Evolutionary conservation across 1,140 invertebrate species (phyloP).

Genomic region (Drosophila parvula): DNA sequence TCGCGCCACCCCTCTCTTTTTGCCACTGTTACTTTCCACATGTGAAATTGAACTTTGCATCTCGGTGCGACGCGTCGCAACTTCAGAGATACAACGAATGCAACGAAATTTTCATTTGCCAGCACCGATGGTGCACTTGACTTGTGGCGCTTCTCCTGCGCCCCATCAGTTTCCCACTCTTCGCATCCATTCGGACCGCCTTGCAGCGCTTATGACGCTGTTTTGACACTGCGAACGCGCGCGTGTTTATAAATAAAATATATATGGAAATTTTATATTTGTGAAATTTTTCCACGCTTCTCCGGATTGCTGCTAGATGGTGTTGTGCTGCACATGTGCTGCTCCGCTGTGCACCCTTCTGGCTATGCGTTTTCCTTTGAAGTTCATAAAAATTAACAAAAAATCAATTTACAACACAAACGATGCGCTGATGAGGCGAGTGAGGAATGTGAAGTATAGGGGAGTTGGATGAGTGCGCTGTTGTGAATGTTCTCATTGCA

Average conservation of each 20-base stretch:
- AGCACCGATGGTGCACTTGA: conserved; percentile 63
- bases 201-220: conserved; percentile 64
- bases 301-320: conserved; percentile 4
- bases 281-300: conserved; percentile 71
- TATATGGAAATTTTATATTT: conserved; percentile 63
- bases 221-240: conserved; percentile 77
- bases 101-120: conserved; percentile 55
- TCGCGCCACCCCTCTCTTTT: conserved; percentile 19
- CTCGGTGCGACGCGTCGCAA: conserved; percentile 68
- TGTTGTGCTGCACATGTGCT: conserved; percentile 52
- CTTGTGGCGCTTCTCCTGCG: conserved; percentile 65
- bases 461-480: conserved; percentile 22
- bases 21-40: conserved; percentile 74
- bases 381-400: conserved; percentile 81
- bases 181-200: conserved; percentile 22
- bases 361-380: conserved; percentile 61
- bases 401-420: conserved; percentile 78
- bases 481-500: conserved; percentile 59
- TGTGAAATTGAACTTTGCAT: conserved; percentile 82
- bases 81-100: conserved; percentile 55
- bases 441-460: conserved; percentile 12
- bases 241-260: conserved; percentile 80
- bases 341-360: conserved; percentile 70
- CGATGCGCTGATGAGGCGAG: conserved; percentile 70
- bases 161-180: neutral